These are phyloP conservation scores for Dasypus novemcinctus DNA, from an alignment of 2,113 vertebrate genomes.

Conservation along the genomic window DNA sequence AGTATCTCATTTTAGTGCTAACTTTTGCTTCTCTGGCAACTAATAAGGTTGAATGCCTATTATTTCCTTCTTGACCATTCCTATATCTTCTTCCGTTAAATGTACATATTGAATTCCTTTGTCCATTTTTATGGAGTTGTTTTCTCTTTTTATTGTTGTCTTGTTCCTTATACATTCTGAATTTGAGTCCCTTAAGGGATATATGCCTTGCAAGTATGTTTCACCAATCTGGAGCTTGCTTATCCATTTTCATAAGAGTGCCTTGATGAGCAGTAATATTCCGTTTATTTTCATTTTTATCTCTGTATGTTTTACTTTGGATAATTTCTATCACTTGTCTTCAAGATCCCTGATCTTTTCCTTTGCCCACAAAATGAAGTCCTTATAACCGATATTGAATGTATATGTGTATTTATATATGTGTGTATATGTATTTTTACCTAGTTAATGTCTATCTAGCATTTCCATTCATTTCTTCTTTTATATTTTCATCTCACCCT, in stretches of 20 bases:
- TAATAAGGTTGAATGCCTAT: too few species aligned
- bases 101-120: neutral
- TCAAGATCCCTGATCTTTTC: neutral
- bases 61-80: too few species aligned
- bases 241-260: neutral
- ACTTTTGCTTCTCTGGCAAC: too few species aligned
- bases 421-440: too few species aligned
- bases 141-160: too few species aligned
- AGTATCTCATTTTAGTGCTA: too few species aligned
- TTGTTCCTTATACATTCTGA: neutral
- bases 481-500: neutral
- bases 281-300: too few species aligned
- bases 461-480: neutral
- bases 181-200: neutral
- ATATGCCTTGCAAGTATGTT: neutral
- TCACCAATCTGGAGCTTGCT: too few species aligned
- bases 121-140: neutral
- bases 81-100: neutral
- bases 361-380: neutral
- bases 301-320: too few species aligned
- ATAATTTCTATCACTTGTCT: neutral
- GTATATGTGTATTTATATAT: too few species aligned
- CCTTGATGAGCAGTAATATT: too few species aligned
- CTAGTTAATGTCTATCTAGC: neutral
- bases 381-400: neutral